phyloP scores from a whole-genome alignment of 2,888 invertebrate species.

The Himalopsyche anomala region DNA sequence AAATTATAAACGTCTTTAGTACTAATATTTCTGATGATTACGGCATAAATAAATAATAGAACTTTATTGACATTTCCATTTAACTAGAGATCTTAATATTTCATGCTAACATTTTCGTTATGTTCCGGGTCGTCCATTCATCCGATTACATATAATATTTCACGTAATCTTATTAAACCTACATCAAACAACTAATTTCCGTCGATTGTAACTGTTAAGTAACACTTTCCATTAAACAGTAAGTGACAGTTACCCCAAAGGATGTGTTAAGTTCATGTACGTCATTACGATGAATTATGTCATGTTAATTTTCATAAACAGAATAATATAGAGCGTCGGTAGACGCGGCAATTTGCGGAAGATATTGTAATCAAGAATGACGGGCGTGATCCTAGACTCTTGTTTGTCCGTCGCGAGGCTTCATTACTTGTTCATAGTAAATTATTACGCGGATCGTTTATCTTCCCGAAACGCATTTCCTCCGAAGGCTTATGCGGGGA shows the following conservation, averaged over 20 bases:
- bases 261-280: slow-evolving; percentile 26
- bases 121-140: not conserved
- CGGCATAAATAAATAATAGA: too few species aligned
- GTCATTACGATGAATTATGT: slow-evolving; percentile 32
- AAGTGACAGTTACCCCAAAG: slow-evolving; percentile 27
- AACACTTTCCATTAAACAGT: not conserved
- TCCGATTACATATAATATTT: not conserved
- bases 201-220: slow-evolving; percentile 37
- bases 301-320: slow-evolving; percentile 39
- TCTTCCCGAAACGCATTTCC: slow-evolving; percentile 62
- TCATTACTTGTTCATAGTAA: slow-evolving; percentile 50
- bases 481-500: slow-evolving; percentile 44
- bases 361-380: slow-evolving; percentile 56
- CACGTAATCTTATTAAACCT: slow-evolving; percentile 34
- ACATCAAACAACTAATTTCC: slow-evolving; percentile 40
- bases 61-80: too few species aligned
- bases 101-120: too few species aligned
- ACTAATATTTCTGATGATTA: too few species aligned
- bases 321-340: slow-evolving; percentile 17
- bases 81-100: too few species aligned
- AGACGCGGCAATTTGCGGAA: slow-evolving; percentile 15
- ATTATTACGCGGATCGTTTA: slow-evolving; percentile 63
- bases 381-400: slow-evolving; percentile 57
- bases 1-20: too few species aligned
- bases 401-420: slow-evolving; percentile 55